These are phyloP conservation scores for Lacanobia oleracea DNA, from an alignment of 2,888 invertebrate genomes.

Conservation along the genomic window DNA sequence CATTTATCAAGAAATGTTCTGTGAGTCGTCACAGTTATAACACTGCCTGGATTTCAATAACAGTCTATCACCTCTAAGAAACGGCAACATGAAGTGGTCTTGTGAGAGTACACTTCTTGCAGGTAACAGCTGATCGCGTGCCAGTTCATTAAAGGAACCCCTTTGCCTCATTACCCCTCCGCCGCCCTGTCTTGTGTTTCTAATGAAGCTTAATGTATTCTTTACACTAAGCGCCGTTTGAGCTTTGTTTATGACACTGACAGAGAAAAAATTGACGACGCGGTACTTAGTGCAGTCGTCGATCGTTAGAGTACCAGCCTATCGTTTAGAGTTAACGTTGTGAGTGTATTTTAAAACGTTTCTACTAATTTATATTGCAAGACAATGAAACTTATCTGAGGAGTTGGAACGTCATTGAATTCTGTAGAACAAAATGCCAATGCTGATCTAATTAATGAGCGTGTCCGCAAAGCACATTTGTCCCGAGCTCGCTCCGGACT, in stretches of 20 bases:
- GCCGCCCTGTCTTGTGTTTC: neutral
- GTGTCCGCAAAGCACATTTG: constrained; percentile 5
- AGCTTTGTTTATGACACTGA: constrained; percentile 10
- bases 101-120: neutral
- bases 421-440: neutral
- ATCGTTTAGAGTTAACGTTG: neutral
- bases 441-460: constrained; percentile 15
- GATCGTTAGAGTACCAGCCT: neutral
- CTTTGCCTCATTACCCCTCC: neutral
- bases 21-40: neutral
- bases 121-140: constrained; percentile 13
- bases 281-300: neutral
- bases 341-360: neutral
- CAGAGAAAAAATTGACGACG: neutral
- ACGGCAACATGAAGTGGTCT: neutral
- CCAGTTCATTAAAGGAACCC: constrained; percentile 13
- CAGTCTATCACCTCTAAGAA: neutral
- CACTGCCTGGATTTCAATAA: too few relatives aligned
- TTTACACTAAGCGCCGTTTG: constrained; percentile 35
- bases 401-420: neutral
- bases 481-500: neutral
- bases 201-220: constrained; percentile 49
- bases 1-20: too few relatives aligned
- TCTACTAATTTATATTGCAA: too few relatives aligned
- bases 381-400: neutral